These are phyloP conservation scores for Parthenolecanium corni DNA, from an alignment of 2,888 invertebrate genomes.

Conservation along the genomic window DNA sequence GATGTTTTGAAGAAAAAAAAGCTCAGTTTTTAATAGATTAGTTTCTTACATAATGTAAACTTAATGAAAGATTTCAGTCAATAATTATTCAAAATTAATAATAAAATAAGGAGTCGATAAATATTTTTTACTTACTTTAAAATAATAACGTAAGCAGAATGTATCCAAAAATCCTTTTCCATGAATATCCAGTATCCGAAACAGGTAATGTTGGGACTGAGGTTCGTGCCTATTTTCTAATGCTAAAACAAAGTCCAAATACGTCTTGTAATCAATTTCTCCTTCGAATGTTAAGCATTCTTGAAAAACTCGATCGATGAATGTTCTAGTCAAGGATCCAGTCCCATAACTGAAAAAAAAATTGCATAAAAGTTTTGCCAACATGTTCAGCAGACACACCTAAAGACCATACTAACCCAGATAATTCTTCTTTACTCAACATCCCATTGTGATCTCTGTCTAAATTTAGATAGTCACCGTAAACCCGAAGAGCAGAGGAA, in stretches of 20 bases:
- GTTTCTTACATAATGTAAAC: no score
- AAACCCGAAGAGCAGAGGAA: constrained; percentile 75
- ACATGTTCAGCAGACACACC: background rate
- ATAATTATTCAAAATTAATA: no score
- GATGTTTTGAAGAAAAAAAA: no score
- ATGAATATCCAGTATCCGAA: constrained; percentile 80
- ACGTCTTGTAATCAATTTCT: constrained; percentile 95
- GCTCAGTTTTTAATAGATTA: no score
- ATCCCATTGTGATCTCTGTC: constrained; percentile 93
- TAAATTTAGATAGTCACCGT: constrained; percentile 85
- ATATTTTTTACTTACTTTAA: constrained; percentile 58
- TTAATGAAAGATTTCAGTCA: no score
- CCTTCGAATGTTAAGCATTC: constrained; percentile 90
- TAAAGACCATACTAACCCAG: constrained; percentile 49
- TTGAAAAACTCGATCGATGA: constrained; percentile 85
- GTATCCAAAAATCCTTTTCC: constrained; percentile 76
- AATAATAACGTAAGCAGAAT: constrained; percentile 85
- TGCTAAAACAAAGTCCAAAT: constrained; percentile 85
- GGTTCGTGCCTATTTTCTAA: constrained; percentile 85
- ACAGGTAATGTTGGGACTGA: constrained; percentile 80
- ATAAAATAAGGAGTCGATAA: no score
- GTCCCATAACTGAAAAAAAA: constrained; percentile 59
- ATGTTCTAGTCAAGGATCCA: constrained; percentile 79
- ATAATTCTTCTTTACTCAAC: constrained; percentile 80
- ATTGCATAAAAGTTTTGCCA: background rate